A percentile compares a stretch with the other conserved stretches of the same genome.
These are phyloP conservation scores for Siphonodentalium dalli DNA, from an alignment of 2,888 invertebrate species.

Conservation along the genomic window DNA sequence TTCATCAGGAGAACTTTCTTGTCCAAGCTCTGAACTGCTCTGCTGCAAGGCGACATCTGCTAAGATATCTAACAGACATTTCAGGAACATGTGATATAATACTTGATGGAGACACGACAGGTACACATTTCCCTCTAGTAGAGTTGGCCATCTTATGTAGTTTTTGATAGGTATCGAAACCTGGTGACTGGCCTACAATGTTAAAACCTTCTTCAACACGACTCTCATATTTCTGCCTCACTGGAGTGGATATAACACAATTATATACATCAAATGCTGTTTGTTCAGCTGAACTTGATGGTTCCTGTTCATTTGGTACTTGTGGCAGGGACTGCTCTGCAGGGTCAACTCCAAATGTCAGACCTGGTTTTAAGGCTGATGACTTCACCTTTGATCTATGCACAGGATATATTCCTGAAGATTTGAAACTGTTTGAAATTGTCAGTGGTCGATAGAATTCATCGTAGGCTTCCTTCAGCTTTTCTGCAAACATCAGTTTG, in stretches of 20 bases:
- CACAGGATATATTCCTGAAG: conserved; percentile 25
- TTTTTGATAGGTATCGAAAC: conserved; percentile 10
- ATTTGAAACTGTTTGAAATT: conserved; percentile 25
- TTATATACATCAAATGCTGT: conserved; percentile 9
- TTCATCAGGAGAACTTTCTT: too few species aligned
- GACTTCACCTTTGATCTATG: conserved; percentile 6
- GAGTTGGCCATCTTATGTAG: background rate
- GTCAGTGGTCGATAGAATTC: conserved; percentile 28
- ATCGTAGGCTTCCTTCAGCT: conserved; percentile 25
- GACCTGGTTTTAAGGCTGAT: conserved; percentile 6
- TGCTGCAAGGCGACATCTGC: too few species aligned
- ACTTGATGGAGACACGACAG: too few species aligned
- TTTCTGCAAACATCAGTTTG: conserved; percentile 7
- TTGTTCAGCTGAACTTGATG: background rate
- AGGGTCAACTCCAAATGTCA: background rate
- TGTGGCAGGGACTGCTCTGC: background rate
- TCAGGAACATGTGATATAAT: too few species aligned
- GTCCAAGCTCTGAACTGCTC: too few species aligned
- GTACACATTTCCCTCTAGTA: too few species aligned
- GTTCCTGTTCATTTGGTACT: too few species aligned
- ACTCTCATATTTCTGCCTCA: conserved; percentile 7
- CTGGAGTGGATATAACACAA: conserved; percentile 8
- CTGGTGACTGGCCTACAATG: conserved; percentile 11
- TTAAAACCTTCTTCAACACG: conserved; percentile 12
- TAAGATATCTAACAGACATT: too few species aligned